Conservation (phyloP, 2,888 invertebrate species). For the Hyles lineata region DNA sequence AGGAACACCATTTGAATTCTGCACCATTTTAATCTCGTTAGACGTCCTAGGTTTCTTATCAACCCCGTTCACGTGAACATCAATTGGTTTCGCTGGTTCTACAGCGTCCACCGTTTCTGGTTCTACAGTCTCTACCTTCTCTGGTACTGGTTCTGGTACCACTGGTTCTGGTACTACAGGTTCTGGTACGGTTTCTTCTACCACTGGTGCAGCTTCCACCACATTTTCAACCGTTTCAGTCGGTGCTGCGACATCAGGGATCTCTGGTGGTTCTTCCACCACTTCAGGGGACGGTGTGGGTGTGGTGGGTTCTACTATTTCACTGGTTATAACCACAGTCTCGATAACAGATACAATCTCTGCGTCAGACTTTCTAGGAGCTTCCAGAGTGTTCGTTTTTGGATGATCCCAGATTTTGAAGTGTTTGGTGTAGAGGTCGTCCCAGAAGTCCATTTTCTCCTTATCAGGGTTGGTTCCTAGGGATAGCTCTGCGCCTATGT, state of each 20-base stretch:
- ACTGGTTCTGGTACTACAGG: conserved; percentile 17
- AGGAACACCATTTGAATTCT: conserved; percentile 63
- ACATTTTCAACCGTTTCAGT: not conserved
- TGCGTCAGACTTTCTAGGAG: conserved; percentile 43
- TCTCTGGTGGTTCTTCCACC: not conserved
- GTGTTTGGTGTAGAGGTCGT: conserved; percentile 68
- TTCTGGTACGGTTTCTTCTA: conserved; percentile 5
- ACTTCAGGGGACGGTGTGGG: conserved; percentile 3
- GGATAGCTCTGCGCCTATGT: conserved; percentile 64
- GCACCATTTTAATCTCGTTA: conserved; percentile 78
- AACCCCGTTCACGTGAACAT: conserved; percentile 51
- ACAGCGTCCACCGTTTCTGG: not conserved
- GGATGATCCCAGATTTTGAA: conserved; percentile 74
- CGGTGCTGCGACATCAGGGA: not conserved
- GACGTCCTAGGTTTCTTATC: conserved; percentile 64
- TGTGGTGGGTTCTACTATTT: not conserved
- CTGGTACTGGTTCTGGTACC: conserved; percentile 30
- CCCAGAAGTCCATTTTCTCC: conserved; percentile 78
- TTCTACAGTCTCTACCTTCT: not conserved
- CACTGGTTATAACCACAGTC: conserved; percentile 32
- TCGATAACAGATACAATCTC: conserved; percentile 40
- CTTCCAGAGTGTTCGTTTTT: conserved; percentile 47
- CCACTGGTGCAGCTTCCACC: not conserved
- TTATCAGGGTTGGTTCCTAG: conserved; percentile 64
- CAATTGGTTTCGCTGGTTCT: not conserved